Evolutionary conservation across 1,140 invertebrate genomes (phyloP).

Genomic region (Dinoponera quadriceps): DNA sequence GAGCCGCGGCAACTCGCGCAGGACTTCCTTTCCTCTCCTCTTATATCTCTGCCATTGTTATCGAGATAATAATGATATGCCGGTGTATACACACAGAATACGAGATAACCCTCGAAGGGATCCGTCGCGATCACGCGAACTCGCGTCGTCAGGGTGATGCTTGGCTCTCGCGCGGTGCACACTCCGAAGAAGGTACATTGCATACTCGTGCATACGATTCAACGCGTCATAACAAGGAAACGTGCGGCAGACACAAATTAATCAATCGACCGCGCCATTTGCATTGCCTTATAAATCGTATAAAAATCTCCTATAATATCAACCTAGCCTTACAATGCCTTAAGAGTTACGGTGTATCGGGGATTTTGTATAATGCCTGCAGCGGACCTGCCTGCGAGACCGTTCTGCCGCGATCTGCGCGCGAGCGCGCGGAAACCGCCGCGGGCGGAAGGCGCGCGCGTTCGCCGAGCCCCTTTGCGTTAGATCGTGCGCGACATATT

Average conservation of each 20-base stretch:
- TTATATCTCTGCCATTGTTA: too few species aligned
- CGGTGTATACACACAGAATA: too few species aligned
- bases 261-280: slow-evolving; percentile 59
- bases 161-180: slow-evolving; percentile 14
- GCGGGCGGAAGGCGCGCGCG: slow-evolving; percentile 25
- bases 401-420: slow-evolving; percentile 39
- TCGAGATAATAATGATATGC: too few species aligned
- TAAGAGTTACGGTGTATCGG: slow-evolving; percentile 65
- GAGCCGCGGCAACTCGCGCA: neutral
- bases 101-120: too few species aligned
- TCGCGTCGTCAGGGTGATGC: slow-evolving; percentile 9
- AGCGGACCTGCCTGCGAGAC: slow-evolving; percentile 50
- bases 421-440: slow-evolving; percentile 23
- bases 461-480: neutral
- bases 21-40: too few species aligned
- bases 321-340: slow-evolving; percentile 70
- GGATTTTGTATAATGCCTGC: slow-evolving; percentile 67
- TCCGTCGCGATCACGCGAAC: neutral
- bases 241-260: slow-evolving; percentile 70
- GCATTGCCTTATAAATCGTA: slow-evolving; percentile 76
- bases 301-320: slow-evolving; percentile 73
- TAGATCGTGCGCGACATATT: too few species aligned
- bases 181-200: slow-evolving; percentile 52
- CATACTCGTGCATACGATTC: slow-evolving; percentile 24
- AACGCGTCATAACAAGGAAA: slow-evolving; percentile 74